Percentiles rank a stretch among this genome's conserved stretches.
Conservation (phyloP, 2,113 vertebrate genomes). For the Macrotus californicus region DNA sequence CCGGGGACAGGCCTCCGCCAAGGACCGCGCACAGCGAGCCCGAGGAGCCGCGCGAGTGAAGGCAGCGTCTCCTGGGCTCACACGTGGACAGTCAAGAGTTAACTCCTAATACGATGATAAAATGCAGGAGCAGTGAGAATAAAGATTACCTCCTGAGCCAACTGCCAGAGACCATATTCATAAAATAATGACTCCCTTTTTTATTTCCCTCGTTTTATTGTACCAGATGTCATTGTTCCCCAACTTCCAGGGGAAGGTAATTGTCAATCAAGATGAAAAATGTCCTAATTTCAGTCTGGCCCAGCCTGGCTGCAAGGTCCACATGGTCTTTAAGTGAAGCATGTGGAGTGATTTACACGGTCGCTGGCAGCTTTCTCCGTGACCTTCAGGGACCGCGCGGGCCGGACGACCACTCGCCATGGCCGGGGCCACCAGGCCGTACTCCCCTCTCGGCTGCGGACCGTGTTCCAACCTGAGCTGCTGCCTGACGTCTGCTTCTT, state of each 20-base stretch:
- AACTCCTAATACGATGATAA: slow-evolving; percentile 37
- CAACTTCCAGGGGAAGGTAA: slow-evolving; percentile 58
- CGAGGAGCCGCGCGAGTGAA: not conserved
- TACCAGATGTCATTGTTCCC: not conserved
- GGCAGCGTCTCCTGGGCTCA: not conserved
- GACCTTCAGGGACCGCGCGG: rapidly evolving
- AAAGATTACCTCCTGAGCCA: not conserved
- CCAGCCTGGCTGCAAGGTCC: slow-evolving; percentile 49
- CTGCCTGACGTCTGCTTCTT: rapidly evolving
- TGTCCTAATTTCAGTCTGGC: slow-evolving; percentile 54
- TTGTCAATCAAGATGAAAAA: slow-evolving; percentile 73
- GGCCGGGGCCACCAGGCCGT: not conserved
- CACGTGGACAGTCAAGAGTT: slow-evolving; percentile 16
- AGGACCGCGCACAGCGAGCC: not conserved
- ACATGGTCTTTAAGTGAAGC: slow-evolving; percentile 38
- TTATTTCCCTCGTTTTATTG: slow-evolving; percentile 52
- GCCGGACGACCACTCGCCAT: rapidly evolving
- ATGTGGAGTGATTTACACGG: slow-evolving; percentile 40
- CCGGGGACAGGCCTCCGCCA: not conserved
- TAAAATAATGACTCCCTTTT: not conserved
- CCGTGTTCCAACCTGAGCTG: not conserved
- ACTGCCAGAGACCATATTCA: not conserved
- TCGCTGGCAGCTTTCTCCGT: not conserved
- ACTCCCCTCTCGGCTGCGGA: not conserved
- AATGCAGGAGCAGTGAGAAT: not conserved